Evolutionary conservation across 2,888 invertebrate species (phyloP).

Genomic region (Trissolcus japonicus): DNA sequence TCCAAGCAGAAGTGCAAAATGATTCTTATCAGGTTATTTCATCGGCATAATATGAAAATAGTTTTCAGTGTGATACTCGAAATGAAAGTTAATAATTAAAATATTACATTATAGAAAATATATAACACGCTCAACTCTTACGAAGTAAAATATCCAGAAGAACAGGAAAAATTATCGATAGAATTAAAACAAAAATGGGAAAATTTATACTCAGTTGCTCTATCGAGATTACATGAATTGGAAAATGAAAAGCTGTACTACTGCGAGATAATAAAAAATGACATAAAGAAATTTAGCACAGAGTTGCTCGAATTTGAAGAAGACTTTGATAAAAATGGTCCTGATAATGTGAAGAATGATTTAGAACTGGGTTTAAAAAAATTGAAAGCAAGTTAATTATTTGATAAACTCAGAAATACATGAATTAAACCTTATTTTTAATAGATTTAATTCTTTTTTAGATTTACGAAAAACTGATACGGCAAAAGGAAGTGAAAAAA

Average conservation of each 20-base stretch:
- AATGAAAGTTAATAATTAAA: neutral
- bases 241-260: slow-evolving; percentile 80
- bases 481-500: slow-evolving; percentile 82
- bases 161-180: slow-evolving; percentile 79
- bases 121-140: slow-evolving; percentile 86
- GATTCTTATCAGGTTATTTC: slow-evolving; percentile 76
- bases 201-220: slow-evolving; percentile 81
- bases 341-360: slow-evolving; percentile 86
- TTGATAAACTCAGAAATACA: neutral
- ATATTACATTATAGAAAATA: slow-evolving; percentile 82
- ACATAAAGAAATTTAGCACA: slow-evolving; percentile 83
- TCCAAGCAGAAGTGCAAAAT: slow-evolving; percentile 87
- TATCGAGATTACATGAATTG: slow-evolving; percentile 83
- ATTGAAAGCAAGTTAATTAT: slow-evolving; percentile 79
- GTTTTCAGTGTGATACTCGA: neutral
- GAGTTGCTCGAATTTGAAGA: slow-evolving; percentile 82
- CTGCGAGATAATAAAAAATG: slow-evolving; percentile 85
- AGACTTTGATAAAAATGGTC: slow-evolving; percentile 86
- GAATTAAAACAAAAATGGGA: slow-evolving; percentile 84
- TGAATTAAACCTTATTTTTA: neutral
- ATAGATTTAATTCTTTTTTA: slow-evolving; percentile 63
- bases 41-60: neutral
- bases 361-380: slow-evolving; percentile 84
- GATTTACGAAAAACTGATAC: slow-evolving; percentile 82
- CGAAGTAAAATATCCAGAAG: slow-evolving; percentile 80